Evolutionary conservation across 1,140 invertebrate genomes (phyloP).

Genomic region (Drosophila varians): DNA sequence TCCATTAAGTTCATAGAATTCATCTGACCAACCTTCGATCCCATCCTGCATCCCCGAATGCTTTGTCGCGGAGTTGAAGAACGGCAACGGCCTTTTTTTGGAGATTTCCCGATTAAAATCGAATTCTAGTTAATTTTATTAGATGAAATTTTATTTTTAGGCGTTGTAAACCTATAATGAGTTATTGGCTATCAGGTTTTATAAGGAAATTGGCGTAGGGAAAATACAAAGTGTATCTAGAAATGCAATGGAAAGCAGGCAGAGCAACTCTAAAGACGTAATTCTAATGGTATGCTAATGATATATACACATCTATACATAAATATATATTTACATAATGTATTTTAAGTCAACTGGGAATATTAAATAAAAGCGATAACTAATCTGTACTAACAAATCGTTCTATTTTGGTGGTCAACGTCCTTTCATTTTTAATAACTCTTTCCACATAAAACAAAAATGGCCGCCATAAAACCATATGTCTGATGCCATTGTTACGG

Average conservation of each 20-base stretch:
- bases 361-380: constrained; percentile 76
- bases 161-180: constrained; percentile 21
- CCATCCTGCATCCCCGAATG: background rate
- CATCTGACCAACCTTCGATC: constrained; percentile 1
- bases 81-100: constrained; percentile 27
- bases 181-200: constrained; percentile 56
- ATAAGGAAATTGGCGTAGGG: constrained; percentile 62
- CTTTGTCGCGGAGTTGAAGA: constrained; percentile 27
- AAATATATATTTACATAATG: constrained; percentile 70
- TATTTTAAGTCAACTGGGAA: constrained; percentile 77
- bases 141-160: constrained; percentile 64
- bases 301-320: constrained; percentile 56
- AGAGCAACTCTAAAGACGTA: constrained; percentile 77
- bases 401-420: background rate
- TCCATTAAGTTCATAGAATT: constrained; percentile 22
- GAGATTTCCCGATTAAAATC: constrained; percentile 21
- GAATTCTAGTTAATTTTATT: constrained; percentile 78
- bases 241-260: constrained; percentile 67
- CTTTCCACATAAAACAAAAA: background rate
- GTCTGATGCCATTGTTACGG: background rate
- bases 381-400: constrained; percentile 57
- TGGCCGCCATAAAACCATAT: constrained; percentile 6
- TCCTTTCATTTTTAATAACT: background rate
- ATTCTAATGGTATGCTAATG: constrained; percentile 76
- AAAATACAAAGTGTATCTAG: constrained; percentile 50